phyloP scores from a whole-genome alignment of 2,113 vertebrate species.

The Cyanistes caeruleus region DNA sequence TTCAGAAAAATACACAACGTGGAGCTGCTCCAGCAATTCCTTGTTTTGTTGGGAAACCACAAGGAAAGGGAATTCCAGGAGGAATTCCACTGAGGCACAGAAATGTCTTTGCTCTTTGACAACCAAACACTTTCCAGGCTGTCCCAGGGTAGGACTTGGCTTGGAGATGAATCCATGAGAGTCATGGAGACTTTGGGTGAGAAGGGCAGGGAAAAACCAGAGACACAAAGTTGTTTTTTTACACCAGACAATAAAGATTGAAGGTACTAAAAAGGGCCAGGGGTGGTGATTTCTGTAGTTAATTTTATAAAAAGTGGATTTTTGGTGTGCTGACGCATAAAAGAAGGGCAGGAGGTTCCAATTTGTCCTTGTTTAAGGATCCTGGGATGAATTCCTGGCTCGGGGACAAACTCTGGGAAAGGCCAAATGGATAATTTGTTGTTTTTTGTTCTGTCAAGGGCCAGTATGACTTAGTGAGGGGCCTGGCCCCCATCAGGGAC shows the following conservation, averaged over 20 bases:
- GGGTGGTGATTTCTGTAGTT: not conserved
- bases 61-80: not conserved
- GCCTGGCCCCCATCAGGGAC: constrained; percentile 84
- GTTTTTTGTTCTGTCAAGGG: constrained; percentile 69
- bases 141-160: not conserved
- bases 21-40: not conserved
- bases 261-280: not conserved
- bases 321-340: not conserved
- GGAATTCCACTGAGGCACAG: not conserved
- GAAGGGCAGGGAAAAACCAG: not conserved
- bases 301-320: not conserved
- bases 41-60: not conserved
- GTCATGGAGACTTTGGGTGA: not conserved
- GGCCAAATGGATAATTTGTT: not conserved
- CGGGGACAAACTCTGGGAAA: not conserved
- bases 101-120: not conserved
- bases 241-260: not conserved
- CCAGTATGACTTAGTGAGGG: constrained; percentile 90
- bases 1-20: not conserved
- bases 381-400: not conserved
- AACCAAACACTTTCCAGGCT: not conserved
- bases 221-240: not conserved
- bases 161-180: not conserved
- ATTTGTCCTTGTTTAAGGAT: not conserved
- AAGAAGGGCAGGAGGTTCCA: not conserved